Conservation (phyloP, 2,888 invertebrate genomes). For the Micoletzkya japonica region DNA sequence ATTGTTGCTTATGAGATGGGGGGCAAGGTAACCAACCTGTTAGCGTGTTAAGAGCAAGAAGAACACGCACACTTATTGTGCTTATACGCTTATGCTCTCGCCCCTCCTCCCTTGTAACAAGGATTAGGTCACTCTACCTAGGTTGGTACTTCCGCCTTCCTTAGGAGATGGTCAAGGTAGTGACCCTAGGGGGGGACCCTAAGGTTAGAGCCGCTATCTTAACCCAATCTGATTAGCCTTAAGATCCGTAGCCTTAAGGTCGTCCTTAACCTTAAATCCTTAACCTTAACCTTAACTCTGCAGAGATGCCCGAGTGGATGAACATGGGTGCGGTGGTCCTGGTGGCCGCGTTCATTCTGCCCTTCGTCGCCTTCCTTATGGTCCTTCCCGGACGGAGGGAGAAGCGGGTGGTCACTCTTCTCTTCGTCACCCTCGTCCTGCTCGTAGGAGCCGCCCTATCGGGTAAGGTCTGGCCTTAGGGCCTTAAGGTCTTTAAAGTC, state of each 20-base stretch:
- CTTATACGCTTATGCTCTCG: too few species aligned
- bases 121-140: too few species aligned
- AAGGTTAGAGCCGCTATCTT: too few species aligned
- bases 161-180: too few species aligned
- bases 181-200: too few species aligned
- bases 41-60: too few species aligned
- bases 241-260: too few species aligned
- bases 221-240: not conserved
- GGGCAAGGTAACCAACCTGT: too few species aligned
- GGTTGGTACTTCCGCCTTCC: too few species aligned
- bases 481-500: not conserved
- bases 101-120: too few species aligned
- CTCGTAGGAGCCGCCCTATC: slow-evolving; percentile 51
- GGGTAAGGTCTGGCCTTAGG: slow-evolving; percentile 35
- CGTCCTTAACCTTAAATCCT: not conserved
- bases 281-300: not conserved
- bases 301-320: slow-evolving; percentile 21
- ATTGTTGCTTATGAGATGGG: too few species aligned
- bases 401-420: slow-evolving; percentile 52
- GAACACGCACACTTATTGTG: too few species aligned
- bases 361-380: slow-evolving; percentile 57
- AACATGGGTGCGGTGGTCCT: slow-evolving; percentile 4
- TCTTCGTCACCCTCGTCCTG: slow-evolving; percentile 51
- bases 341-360: slow-evolving; percentile 53
- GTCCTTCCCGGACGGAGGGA: slow-evolving; percentile 58